Base-by-base conservation (phyloP, 1,140 invertebrate genomes). In the silkworm (Bombyx mori) region DNA sequence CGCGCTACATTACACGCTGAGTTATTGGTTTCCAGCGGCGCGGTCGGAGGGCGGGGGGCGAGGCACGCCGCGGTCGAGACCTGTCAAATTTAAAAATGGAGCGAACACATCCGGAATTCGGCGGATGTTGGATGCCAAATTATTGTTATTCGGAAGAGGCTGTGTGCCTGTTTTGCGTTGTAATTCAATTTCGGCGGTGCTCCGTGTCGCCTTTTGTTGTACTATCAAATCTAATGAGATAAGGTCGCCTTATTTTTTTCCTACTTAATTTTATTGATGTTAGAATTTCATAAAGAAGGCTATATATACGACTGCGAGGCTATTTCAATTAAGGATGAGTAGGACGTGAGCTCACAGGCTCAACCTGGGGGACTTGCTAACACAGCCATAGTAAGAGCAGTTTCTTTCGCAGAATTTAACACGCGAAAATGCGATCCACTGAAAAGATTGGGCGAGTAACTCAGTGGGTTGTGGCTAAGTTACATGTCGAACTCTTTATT, bases 11-110 rank as follows among this genome's bases (percentile, higher is more conserved):
- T 77, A 80, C 71, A 63, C 69, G 68, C 64, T 75, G 71, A 82
- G 71, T 85, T 81, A 79, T 81, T 78, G 79, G 73, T 61, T 58
- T 61, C 69, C 73, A 58, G 75, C 75, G 70, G 72, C 71, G 68
- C 65, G 57, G 61, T 54, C 54, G 54, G 45, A 57, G 44, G 49
- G 44, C 54, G 46, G n/a, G 47, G 54, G 44, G 22, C 22, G 12
- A 52, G 52, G 57, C 42, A 57, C 46, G 53, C 50, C 57, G 43
- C 56, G 52, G 51, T 54, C 62, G 70, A 72, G 77, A 76, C 63
- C 76, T 85, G 79, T 83, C 81, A 85, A 84, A 80, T 86, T 86
- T 85, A 84, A 86, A 86, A 85, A 83, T 81, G 75, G 75, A 82
- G 78, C 71, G 75, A 75, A 80, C 71, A 77, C 74, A 73, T 79